These are phyloP conservation scores for Ephialtes manifestator DNA, from an alignment of 2,888 invertebrate genomes.

Conservation along the genomic window DNA sequence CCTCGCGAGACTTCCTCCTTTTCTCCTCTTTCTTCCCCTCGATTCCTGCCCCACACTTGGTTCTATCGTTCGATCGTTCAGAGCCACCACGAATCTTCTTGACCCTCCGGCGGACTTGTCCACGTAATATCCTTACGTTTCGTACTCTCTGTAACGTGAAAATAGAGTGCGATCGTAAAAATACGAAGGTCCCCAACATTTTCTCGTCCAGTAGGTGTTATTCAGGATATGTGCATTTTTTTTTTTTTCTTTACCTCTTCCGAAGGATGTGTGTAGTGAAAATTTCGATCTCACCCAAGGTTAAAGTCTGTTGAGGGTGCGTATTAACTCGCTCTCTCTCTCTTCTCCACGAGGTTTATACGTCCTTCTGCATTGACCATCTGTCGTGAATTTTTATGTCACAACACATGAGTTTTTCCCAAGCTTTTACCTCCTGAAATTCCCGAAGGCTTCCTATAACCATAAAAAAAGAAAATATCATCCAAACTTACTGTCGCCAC, in stretches of 20 bases:
- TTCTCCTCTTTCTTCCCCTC: conserved; percentile 44
- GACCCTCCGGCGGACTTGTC: conserved; percentile 48
- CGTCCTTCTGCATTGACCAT: conserved; percentile 8
- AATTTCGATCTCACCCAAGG: conserved; percentile 16
- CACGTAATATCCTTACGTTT: conserved; percentile 36
- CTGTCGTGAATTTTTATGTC: conserved; percentile 29
- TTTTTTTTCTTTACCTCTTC: not conserved
- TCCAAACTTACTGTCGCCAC: not conserved
- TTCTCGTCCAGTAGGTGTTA: not conserved
- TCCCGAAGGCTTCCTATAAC: not conserved
- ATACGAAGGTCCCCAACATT: not conserved
- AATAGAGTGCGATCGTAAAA: conserved; percentile 48
- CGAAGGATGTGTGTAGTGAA: not conserved
- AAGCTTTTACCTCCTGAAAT: not conserved
- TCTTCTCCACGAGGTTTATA: not conserved
- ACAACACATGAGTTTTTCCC: not conserved
- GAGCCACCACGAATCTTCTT: conserved; percentile 41
- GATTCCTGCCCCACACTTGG: not conserved
- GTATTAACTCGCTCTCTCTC: not conserved
- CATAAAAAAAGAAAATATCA: not conserved
- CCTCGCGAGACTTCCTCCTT: conserved; percentile 50
- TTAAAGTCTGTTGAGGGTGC: conserved; percentile 5
- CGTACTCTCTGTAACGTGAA: conserved; percentile 19
- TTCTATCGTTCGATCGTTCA: conserved; percentile 28
- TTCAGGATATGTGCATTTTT: conserved; percentile 11